Conservation (phyloP, 2,888 invertebrate genomes). For the Sepioteuthis lessoniana region DNA sequence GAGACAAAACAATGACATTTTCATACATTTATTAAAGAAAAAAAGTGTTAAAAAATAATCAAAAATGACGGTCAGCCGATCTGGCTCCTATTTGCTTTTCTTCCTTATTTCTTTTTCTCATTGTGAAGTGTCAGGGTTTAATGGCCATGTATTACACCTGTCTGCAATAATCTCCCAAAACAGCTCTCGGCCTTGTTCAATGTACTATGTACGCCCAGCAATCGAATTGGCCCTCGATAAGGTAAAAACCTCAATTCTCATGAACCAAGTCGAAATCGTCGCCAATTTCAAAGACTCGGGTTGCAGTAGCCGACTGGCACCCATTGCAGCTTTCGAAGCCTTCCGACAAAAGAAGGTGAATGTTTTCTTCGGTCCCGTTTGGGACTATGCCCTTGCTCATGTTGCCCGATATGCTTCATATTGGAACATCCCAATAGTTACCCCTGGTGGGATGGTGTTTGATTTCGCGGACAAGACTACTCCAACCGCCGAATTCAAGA, state of each 20-base stretch:
- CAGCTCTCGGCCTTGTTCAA: slow-evolving; percentile 57
- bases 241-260: slow-evolving; percentile 49
- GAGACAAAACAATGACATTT: too few species aligned
- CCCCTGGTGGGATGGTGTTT: slow-evolving; percentile 76
- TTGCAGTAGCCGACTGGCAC: slow-evolving; percentile 66
- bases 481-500: slow-evolving; percentile 79
- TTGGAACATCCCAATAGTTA: slow-evolving; percentile 93
- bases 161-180: neutral
- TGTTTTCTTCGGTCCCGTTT: slow-evolving; percentile 72
- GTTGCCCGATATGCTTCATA: slow-evolving; percentile 70
- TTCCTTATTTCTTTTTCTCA: neutral
- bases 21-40: neutral
- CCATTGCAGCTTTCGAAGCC: slow-evolving; percentile 68
- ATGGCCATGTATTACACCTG: neutral
- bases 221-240: slow-evolving; percentile 61
- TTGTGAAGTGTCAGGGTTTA: neutral
- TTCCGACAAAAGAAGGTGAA: slow-evolving; percentile 65
- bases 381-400: slow-evolving; percentile 85
- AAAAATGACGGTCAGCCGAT: neutral
- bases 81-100: neutral
- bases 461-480: slow-evolving; percentile 67
- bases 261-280: slow-evolving; percentile 47
- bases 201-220: slow-evolving; percentile 59
- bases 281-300: slow-evolving; percentile 64
- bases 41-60: neutral